These are phyloP conservation scores for Xiphorhynchus elegans DNA, from an alignment of 2,113 vertebrate genomes.

Conservation along the genomic window DNA sequence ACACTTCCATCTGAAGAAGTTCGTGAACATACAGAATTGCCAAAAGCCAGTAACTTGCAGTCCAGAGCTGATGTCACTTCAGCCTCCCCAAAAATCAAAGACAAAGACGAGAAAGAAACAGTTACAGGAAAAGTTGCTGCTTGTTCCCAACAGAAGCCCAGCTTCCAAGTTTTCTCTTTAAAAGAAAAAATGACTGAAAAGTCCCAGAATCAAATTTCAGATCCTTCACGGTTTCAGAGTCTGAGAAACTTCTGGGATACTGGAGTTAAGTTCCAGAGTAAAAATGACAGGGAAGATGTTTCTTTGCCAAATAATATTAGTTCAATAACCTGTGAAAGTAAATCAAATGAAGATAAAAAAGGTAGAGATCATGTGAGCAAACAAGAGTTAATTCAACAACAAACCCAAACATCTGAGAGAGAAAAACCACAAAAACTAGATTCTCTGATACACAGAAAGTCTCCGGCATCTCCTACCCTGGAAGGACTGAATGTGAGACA, in stretches of 20 bases:
- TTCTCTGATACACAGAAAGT: background rate
- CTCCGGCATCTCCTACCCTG: background rate
- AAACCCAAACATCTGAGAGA: background rate
- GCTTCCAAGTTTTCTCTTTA: conserved; percentile 76
- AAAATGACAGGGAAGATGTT: background rate
- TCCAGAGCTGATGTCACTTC: conserved; percentile 65
- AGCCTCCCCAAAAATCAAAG: conserved; percentile 64
- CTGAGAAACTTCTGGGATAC: conserved; percentile 88
- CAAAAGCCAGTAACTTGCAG: conserved; percentile 6
- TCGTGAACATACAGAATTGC: background rate
- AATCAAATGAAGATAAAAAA: conserved; percentile 25
- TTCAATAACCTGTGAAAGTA: background rate
- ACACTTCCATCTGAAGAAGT: background rate
- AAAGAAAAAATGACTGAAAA: conserved; percentile 78
- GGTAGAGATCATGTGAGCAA: conserved; percentile 10
- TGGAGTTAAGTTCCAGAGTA: conserved; percentile 57
- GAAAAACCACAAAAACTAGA: conserved; percentile 42
- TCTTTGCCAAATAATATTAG: background rate
- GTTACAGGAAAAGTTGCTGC: conserved; percentile 34
- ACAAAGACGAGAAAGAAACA: conserved; percentile 32
- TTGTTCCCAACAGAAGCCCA: conserved; percentile 32
- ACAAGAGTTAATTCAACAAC: background rate
- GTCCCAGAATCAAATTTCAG: conserved; percentile 64
- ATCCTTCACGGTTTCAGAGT: conserved; percentile 82
- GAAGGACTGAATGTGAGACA: conserved; percentile 39